Evolutionary conservation across 2,113 vertebrate species (phyloP), one percentile per base, ranked within the genome.

Genomic region (Corydoras maculifer): DNA sequence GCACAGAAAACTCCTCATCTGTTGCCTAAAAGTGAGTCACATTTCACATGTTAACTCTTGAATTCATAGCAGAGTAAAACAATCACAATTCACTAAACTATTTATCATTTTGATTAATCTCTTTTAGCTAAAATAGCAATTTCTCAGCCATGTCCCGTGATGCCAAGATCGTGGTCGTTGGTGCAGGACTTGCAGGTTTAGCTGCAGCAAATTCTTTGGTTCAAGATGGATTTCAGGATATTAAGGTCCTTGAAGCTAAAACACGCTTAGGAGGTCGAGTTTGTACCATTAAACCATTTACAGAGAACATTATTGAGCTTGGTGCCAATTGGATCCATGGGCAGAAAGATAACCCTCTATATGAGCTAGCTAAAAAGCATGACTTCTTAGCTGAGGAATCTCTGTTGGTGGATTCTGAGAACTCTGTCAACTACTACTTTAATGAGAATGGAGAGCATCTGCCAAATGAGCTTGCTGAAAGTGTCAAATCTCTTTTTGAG

Each of bases 301-400:
- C 70, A 3, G 15, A 78, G 48, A 72, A 82, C 29, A 62, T 81
- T 2, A 77, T 85, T 13, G 84, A 86, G 65, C 35, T 84, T 51
- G 85, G 85, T 3, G 83, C 85, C 0, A 82, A 81, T 55, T 87
- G 84, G 80, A 84, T 86, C 51, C 85, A 87, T 12, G 85, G 85
- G 3, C 81, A 74, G 8, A 72, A 76, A 14, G 76, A 70, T 10
- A 87, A 87, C 65, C 84, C 83, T 0, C 32, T 87, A 15, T 87
- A 69, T 66, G 29, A 76, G 12, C 65, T 87, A 68, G 84, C 83
- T 9, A 78, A 79, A 51, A 65, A 82, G 29, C 51, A 79, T 50
- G 82, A 77, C 9, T 69, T 87, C 14, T 75, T 87, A 62, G 77
- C 59, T 4, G 75, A 80, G 13, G 65, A 59, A 2, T 18, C 60